Percentiles rank a stretch among this genome's conserved stretches.
phyloP scores from a whole-genome alignment of 2,797 vertebrate species.

The Siniperca undulata region DNA sequence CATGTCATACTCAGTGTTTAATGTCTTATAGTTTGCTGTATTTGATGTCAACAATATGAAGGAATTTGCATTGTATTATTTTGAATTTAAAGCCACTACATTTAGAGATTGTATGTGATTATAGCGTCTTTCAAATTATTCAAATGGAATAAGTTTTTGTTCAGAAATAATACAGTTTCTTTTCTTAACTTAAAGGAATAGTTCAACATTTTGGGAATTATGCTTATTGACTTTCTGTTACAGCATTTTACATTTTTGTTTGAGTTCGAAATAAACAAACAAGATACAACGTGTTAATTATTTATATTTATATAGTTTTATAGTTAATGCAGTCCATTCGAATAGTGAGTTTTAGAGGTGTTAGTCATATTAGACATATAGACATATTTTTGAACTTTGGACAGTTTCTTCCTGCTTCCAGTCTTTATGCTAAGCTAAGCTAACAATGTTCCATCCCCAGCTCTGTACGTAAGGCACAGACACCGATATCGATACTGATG shows the following conservation, averaged over 20 bases:
- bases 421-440: background rate
- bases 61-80: background rate
- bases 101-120: background rate
- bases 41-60: background rate
- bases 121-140: background rate
- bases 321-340: background rate
- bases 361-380: too few species aligned
- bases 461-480: background rate
- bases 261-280: too few species aligned
- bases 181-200: too few species aligned
- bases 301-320: background rate
- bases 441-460: background rate
- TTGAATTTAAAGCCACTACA: background rate
- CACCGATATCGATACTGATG: background rate
- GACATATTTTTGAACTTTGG: background rate
- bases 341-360: background rate
- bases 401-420: background rate
- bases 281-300: too few species aligned
- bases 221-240: too few species aligned
- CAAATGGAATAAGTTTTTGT: background rate
- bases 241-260: too few species aligned
- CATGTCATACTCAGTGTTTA: background rate
- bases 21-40: background rate
- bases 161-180: too few species aligned
- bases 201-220: too few species aligned